phyloP scores from a whole-genome alignment of 2,113 vertebrate genomes.

The Forbesichthys papilliferus region DNA sequence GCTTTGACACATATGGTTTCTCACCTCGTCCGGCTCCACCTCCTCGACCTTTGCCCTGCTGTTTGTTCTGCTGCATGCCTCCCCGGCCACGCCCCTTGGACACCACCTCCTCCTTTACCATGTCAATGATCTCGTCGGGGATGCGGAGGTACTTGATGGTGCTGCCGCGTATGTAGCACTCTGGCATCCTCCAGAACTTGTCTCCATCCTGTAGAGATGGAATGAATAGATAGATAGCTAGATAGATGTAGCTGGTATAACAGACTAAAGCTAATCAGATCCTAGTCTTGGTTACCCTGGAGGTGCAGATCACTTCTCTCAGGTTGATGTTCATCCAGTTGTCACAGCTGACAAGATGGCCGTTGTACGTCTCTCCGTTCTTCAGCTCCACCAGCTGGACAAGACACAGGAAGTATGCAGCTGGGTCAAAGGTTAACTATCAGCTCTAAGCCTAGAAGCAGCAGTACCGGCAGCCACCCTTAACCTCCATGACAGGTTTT shows the following conservation, averaged over 20 bases:
- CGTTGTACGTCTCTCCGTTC: slow-evolving; percentile 96
- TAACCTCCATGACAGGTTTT: too few species aligned
- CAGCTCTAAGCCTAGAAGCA: too few species aligned
- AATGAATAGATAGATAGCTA: background rate
- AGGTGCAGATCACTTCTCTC: slow-evolving; percentile 96
- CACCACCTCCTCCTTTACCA: slow-evolving; percentile 97
- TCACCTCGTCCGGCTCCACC: slow-evolving; percentile 83
- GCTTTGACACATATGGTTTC: slow-evolving; percentile 22
- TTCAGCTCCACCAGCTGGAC: slow-evolving; percentile 93
- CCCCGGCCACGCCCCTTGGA: slow-evolving; percentile 92
- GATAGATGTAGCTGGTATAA: too few species aligned
- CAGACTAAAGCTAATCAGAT: too few species aligned
- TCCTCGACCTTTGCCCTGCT: slow-evolving; percentile 93
- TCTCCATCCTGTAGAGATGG: slow-evolving; percentile 85
- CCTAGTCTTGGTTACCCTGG: slow-evolving; percentile 77
- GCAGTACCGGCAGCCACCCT: too few species aligned
- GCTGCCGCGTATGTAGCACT: slow-evolving; percentile 96
- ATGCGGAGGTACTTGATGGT: slow-evolving; percentile 98
- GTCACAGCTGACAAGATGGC: slow-evolving; percentile 97
- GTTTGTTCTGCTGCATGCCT: slow-evolving; percentile 92
- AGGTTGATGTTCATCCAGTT: slow-evolving; percentile 99
- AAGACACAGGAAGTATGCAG: background rate
- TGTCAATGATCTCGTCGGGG: slow-evolving; percentile 96
- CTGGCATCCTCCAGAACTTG: slow-evolving; percentile 98
- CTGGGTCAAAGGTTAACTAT: too few species aligned